These are phyloP conservation scores for Tursiops truncatus DNA, from an alignment of 2,113 vertebrate genomes.

Conservation along the genomic window DNA sequence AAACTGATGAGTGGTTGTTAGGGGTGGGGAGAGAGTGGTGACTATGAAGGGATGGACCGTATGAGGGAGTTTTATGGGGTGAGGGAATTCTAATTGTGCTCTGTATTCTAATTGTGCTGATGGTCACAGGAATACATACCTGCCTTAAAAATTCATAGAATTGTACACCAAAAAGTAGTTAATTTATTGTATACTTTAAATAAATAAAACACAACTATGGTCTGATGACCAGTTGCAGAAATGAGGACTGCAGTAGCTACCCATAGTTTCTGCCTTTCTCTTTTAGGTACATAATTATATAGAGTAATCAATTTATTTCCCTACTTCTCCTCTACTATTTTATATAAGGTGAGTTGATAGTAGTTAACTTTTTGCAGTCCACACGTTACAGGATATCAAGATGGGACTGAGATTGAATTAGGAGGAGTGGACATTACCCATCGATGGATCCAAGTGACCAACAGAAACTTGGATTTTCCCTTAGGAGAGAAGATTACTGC, in stretches of 20 bases:
- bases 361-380: neutral
- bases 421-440: neutral
- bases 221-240: neutral
- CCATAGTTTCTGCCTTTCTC: neutral
- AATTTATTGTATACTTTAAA: neutral
- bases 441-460: neutral
- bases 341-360: neutral
- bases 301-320: neutral
- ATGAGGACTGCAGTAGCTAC: neutral
- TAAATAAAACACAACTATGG: neutral
- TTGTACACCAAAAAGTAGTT: neutral
- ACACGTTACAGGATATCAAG: neutral
- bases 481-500: neutral
- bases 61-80: neutral
- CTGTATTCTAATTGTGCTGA: neutral
- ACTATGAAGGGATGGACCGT: neutral
- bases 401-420: neutral
- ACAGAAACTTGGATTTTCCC: neutral
- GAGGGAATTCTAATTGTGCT: neutral
- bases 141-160: neutral
- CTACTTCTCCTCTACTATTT: neutral
- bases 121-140: neutral
- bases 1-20: neutral
- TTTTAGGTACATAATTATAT: neutral
- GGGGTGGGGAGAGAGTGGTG: neutral